Base-by-base conservation (phyloP, 1,140 invertebrate species). In the Drosophila suzukii region DNA sequence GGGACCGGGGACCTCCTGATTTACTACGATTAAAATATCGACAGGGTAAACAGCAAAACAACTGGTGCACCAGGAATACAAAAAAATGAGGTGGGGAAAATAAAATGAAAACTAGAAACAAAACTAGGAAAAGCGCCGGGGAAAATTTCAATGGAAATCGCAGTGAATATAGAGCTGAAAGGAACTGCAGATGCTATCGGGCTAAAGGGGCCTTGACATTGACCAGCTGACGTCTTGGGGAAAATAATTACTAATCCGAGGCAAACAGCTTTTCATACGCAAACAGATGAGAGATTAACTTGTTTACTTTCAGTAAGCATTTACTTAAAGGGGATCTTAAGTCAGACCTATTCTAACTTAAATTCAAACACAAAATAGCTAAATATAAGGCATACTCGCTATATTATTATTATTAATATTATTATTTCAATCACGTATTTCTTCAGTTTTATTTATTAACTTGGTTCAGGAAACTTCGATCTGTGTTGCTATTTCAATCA, bases 281-380 rank as follows among this genome's bases (percentile, higher is more conserved):
- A 36, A 15, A 15, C 49, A 56, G 58, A 30, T 61, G 50, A 30
- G 20, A 56, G 58, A 34, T 38, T 61, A 61, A 61, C 58, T 61
- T 57, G 58, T 61, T 61, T 39, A 58, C 46, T 1, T 6, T 3
- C 24, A 30, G 53, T 20, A 20, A 54, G 7, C n/a, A n/a, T 24
- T 13, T 6, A 38, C 12, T 38, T 24, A 20, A 32, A 61, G 38
- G 38, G 27, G 38, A 57, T 38, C n/a, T 15, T 8, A 17, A n/a
- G 7, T 2, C 1, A 15, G 3, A 43, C 3, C 0, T 8, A 8
- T 41, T 15, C 2, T 3, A 41, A 41, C 13, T 44, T 0, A 20
- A 20, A 4, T 46, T 17, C 8, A 24, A 46, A 30, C 30, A 30
- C 6, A 30, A 30, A 30, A 30, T 5, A 30, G 6, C 32, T 44